Percentiles rank a stretch among this genome's conserved stretches.
Evolutionary conservation across 2,888 invertebrate genomes (phyloP).

Genomic region (Geophilus truncorum): DNA sequence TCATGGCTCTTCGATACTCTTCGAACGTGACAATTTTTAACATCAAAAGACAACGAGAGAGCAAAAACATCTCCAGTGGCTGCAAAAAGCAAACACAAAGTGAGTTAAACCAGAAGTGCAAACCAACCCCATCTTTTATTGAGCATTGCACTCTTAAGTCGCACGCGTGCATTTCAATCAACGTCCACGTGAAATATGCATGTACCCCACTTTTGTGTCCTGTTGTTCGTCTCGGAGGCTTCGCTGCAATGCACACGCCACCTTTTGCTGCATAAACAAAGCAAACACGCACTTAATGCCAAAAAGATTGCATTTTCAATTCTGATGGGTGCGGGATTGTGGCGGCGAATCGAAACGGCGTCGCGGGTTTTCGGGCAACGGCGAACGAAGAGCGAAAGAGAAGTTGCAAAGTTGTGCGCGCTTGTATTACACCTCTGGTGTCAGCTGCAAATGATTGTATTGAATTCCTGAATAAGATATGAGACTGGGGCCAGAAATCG

Average conservation of each 20-base stretch:
- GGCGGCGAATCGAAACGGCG: neutral
- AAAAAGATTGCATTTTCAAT: too few relatives aligned
- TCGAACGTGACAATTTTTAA: too few relatives aligned
- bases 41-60: too few relatives aligned
- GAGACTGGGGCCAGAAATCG: neutral
- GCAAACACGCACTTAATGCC: neutral
- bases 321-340: neutral
- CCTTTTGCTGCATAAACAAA: too few relatives aligned
- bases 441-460: conserved; percentile 10
- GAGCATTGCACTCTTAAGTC: neutral
- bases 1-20: too few relatives aligned
- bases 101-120: neutral
- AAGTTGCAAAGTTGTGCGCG: neutral
- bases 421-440: neutral
- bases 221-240: too few relatives aligned
- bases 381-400: neutral
- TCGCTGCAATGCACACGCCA: too few relatives aligned
- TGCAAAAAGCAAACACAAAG: too few relatives aligned
- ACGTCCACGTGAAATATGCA: neutral
- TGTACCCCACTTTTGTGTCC: neutral
- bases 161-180: neutral
- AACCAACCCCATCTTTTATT: neutral
- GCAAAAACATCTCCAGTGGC: too few relatives aligned
- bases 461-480: neutral
- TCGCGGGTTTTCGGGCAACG: neutral